Percentiles rank a stretch among this genome's conserved stretches.
Evolutionary conservation across 2,113 vertebrate genomes (phyloP).

Genomic region (Ascaphus truei): DNA sequence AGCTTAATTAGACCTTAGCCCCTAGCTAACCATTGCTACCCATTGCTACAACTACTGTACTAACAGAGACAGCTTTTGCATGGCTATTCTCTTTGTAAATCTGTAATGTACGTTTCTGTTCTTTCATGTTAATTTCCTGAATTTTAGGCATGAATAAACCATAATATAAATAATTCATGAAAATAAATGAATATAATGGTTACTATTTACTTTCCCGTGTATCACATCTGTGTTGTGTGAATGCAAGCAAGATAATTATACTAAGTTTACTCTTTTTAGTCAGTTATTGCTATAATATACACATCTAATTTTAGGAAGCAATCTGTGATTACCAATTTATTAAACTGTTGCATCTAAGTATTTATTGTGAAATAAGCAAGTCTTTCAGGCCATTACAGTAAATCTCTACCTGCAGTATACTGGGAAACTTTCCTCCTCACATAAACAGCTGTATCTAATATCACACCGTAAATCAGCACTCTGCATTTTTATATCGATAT

Average conservation of each 20-base stretch:
- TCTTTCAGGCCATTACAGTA: constrained; percentile 43
- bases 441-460: constrained; percentile 53
- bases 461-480: constrained; percentile 47
- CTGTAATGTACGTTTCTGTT: not conserved
- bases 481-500: constrained; percentile 51
- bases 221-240: not conserved
- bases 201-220: not conserved
- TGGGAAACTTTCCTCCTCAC: constrained; percentile 45
- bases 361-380: constrained; percentile 47
- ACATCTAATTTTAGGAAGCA: constrained; percentile 23
- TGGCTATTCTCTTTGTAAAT: not conserved
- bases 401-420: constrained; percentile 38
- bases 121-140: constrained; percentile 8
- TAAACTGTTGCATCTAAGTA: constrained; percentile 7
- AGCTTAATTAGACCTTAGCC: no score
- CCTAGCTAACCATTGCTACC: no score
- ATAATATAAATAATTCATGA: not conserved
- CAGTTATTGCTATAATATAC: constrained; percentile 28
- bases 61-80: not conserved
- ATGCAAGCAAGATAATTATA: not conserved
- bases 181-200: not conserved
- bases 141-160: not conserved
- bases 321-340: constrained; percentile 17
- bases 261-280: not conserved
- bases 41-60: no score